Percentiles rank a stretch among this genome's conserved stretches.
phyloP scores from a whole-genome alignment of 2,113 vertebrate genomes.

The Tichodroma muraria region DNA sequence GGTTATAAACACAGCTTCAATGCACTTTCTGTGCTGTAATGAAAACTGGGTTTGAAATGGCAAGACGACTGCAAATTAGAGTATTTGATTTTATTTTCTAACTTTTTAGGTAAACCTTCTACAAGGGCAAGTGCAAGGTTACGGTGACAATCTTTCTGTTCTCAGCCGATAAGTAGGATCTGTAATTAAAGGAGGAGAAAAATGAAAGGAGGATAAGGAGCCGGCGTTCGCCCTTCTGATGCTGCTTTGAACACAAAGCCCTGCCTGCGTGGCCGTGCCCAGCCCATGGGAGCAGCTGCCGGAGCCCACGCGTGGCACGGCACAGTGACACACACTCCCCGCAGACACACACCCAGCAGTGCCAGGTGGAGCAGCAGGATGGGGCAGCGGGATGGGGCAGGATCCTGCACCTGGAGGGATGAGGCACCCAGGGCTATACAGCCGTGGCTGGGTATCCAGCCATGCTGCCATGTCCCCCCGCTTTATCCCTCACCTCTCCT shows the following conservation, averaged over 20 bases:
- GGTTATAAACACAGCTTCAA: constrained; percentile 75
- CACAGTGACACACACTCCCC: accelerated
- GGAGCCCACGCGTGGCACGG: accelerated
- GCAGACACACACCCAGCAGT: accelerated
- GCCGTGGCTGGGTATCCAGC: accelerated
- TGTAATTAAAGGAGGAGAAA: constrained; percentile 63
- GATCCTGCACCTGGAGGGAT: not conserved
- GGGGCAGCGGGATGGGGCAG: not conserved
- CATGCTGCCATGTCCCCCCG: accelerated
- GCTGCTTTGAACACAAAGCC: constrained; percentile 36
- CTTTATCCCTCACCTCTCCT: not conserved
- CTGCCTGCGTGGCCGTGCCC: not conserved
- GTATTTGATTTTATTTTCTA: constrained; percentile 62
- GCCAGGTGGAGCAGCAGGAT: not conserved
- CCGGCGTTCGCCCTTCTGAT: not conserved
- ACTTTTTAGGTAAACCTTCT: constrained; percentile 68
- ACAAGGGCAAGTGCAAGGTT: constrained; percentile 70
- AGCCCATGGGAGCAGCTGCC: not conserved
- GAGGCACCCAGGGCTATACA: not conserved
- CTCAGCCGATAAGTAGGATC: constrained; percentile 55
- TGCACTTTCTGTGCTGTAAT: constrained; percentile 71
- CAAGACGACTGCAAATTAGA: constrained; percentile 74
- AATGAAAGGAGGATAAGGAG: constrained; percentile 49
- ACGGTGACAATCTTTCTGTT: constrained; percentile 16
- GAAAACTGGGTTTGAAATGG: constrained; percentile 69